Evolutionary conservation across 2,888 invertebrate genomes (phyloP).

Genomic region (Tetramorium bicarinatum): DNA sequence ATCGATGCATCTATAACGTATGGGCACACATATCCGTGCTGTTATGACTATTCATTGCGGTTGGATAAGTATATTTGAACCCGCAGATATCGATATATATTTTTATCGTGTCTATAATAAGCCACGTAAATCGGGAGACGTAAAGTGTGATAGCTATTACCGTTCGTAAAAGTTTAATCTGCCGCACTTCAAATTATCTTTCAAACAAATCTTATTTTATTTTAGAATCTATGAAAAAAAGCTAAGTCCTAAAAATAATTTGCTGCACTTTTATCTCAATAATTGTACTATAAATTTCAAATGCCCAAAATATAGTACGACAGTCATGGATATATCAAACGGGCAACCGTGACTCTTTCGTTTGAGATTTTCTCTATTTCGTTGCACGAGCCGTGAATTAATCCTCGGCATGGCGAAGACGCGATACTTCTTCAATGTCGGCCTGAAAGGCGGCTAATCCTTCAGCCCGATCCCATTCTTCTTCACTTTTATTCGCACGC

Average conservation of each 20-base stretch:
- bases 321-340: constrained; percentile 30
- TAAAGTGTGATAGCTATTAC: neutral
- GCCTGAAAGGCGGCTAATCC: constrained; percentile 59
- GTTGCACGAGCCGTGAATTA: constrained; percentile 47
- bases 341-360: constrained; percentile 36
- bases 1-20: constrained; percentile 66
- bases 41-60: constrained; percentile 75
- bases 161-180: neutral
- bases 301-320: neutral
- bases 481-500: constrained; percentile 58
- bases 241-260: constrained; percentile 2
- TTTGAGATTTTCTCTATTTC: constrained; percentile 43
- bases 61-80: constrained; percentile 26
- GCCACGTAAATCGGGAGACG: neutral
- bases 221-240: neutral
- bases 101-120: constrained; percentile 19
- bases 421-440: constrained; percentile 59
- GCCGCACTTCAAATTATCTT: neutral
- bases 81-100: neutral
- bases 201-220: neutral
- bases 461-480: constrained; percentile 49
- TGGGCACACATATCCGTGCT: constrained; percentile 66
- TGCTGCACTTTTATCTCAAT: neutral
- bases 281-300: neutral
- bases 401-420: constrained; percentile 43